A percentile compares a stretch with the other conserved stretches of the same genome.
These are phyloP conservation scores for Campoplex nolae DNA, from an alignment of 2,888 invertebrate genomes.

Conservation along the genomic window DNA sequence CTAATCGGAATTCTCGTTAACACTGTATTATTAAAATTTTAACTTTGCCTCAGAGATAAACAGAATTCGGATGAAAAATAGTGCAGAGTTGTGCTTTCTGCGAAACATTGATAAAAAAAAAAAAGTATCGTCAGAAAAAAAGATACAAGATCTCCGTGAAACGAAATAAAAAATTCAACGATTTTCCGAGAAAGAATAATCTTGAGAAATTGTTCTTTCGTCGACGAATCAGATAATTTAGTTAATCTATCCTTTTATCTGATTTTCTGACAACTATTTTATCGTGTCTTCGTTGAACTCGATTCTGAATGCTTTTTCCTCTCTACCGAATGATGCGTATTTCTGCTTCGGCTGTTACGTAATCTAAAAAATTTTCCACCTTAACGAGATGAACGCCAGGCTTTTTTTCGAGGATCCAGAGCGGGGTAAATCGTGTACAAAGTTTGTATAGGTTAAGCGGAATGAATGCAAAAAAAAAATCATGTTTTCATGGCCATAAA, in stretches of 20 bases:
- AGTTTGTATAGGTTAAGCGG: conserved; percentile 49
- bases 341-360: conserved; percentile 50
- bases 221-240: not conserved
- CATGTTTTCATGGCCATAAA: conserved; percentile 60
- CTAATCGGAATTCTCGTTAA: conserved; percentile 22
- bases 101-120: not conserved
- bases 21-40: conserved; percentile 13
- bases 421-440: conserved; percentile 45
- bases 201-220: conserved; percentile 4
- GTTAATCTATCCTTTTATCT: not conserved
- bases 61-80: not conserved
- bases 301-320: not conserved
- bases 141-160: not conserved
- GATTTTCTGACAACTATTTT: not conserved
- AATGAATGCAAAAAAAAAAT: conserved; percentile 15
- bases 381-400: conserved; percentile 40
- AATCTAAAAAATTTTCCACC: conserved; percentile 27
- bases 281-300: not conserved
- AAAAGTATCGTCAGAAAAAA: not conserved
- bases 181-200: not conserved
- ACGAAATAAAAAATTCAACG: not conserved
- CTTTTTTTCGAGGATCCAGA: conserved; percentile 32
- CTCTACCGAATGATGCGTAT: not conserved
- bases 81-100: not conserved
- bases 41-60: conserved; percentile 6